phyloP scores from a whole-genome alignment of 2,113 vertebrate species.

The Coregonus clupeaformis region DNA sequence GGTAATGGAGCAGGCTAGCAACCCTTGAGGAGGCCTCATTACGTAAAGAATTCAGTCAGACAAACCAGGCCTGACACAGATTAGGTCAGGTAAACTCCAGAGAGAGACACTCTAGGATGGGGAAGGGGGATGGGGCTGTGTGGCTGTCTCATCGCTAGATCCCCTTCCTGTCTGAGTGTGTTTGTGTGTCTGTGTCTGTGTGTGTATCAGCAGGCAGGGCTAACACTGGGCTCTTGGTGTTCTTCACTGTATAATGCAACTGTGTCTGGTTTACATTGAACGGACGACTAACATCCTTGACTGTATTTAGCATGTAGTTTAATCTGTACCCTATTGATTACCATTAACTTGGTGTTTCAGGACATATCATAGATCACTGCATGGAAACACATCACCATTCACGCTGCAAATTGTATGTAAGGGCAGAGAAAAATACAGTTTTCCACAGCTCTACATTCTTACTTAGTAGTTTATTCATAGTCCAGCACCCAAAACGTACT shows the following conservation, averaged over 20 bases:
- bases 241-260: conserved; percentile 1
- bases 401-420: too few species aligned
- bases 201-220: neutral
- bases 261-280: conserved; percentile 7
- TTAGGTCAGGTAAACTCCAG: conserved; percentile 36
- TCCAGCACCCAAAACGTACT: too few species aligned
- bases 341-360: neutral
- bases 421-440: too few species aligned
- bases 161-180: too few species aligned
- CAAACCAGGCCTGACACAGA: conserved; percentile 23
- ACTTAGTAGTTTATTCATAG: too few species aligned
- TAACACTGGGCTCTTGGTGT: neutral
- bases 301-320: neutral
- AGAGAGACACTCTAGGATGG: conserved; percentile 1
- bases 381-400: neutral
- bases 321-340: neutral
- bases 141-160: conserved; percentile 10
- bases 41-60: conserved; percentile 26
- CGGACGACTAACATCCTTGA: neutral
- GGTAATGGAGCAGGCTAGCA: neutral
- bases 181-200: too few species aligned
- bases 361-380: neutral
- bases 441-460: too few species aligned
- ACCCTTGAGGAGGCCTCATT: conserved; percentile 14
- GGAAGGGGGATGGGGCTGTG: neutral